Conservation (phyloP, 2,888 invertebrate species). For the Tortricodes alternella region DNA sequence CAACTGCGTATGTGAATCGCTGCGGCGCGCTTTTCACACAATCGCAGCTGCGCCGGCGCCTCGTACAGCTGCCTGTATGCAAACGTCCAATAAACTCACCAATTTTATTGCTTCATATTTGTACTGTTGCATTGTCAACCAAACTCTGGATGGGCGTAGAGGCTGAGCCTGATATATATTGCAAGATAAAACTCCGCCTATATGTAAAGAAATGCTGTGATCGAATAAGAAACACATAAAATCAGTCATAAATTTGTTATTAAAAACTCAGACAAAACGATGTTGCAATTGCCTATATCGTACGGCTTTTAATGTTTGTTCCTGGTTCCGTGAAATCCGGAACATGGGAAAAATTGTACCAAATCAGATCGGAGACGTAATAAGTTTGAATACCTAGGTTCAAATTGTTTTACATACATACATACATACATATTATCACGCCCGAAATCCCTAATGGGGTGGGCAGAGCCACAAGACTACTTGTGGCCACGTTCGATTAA, state of each 20-base stretch:
- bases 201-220: neutral
- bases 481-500: no score
- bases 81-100: constrained; percentile 78
- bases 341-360: no score
- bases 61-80: constrained; percentile 75
- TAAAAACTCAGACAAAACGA: no score
- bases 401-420: no score
- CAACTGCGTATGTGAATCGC: constrained; percentile 71
- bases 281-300: no score
- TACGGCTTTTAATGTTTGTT: no score
- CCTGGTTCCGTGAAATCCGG: no score
- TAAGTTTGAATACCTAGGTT: no score
- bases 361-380: no score
- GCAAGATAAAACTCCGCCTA: constrained; percentile 12
- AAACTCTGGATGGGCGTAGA: constrained; percentile 45
- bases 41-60: constrained; percentile 65
- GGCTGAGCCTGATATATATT: constrained; percentile 40
- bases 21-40: constrained; percentile 70
- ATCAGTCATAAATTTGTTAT: neutral
- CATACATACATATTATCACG: no score
- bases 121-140: constrained; percentile 37
- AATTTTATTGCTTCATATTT: constrained; percentile 62
- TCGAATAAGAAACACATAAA: neutral
- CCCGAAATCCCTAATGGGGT: no score
- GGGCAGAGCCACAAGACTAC: no score